Conservation (phyloP, 2,797 vertebrate genomes). For the Rhinatrema bivittatum region DNA sequence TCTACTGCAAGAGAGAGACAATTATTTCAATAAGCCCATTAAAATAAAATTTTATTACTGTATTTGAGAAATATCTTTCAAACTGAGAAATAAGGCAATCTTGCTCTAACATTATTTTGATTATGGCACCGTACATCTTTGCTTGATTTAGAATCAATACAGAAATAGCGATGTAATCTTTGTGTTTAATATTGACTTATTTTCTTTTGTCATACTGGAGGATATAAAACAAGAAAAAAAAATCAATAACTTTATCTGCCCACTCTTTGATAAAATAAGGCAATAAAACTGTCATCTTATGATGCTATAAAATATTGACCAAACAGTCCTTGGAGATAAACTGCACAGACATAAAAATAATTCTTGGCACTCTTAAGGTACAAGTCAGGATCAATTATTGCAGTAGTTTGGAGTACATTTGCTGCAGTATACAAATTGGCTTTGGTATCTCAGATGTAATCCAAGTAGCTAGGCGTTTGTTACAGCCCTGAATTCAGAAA, state of each 20-base stretch:
- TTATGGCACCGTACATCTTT: neutral
- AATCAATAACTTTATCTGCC: neutral
- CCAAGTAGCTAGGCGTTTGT: no score
- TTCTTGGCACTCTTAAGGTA: neutral
- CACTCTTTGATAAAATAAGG: neutral
- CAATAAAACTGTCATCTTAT: neutral
- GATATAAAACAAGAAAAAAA: neutral
- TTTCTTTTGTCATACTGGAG: neutral
- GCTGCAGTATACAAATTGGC: neutral
- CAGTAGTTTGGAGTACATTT: neutral
- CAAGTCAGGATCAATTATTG: neutral
- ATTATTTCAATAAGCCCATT: slow-evolving; percentile 7
- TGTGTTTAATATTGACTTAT: neutral
- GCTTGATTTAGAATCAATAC: slow-evolving; percentile 1
- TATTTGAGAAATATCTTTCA: neutral
- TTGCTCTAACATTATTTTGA: slow-evolving; percentile 9
- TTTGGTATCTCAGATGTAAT: no score
- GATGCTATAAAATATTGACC: neutral
- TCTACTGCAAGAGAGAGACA: neutral
- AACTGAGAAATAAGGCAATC: slow-evolving; percentile 3
- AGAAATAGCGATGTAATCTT: neutral
- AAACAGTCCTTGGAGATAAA: neutral
- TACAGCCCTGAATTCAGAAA: no score
- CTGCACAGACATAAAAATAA: neutral
- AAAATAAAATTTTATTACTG: neutral